Evolutionary conservation across 37 sponge, comb jelly and placozoan species (phyloP), one percentile per base, ranked within the genome.

Genomic region (Spongia lamella): DNA sequence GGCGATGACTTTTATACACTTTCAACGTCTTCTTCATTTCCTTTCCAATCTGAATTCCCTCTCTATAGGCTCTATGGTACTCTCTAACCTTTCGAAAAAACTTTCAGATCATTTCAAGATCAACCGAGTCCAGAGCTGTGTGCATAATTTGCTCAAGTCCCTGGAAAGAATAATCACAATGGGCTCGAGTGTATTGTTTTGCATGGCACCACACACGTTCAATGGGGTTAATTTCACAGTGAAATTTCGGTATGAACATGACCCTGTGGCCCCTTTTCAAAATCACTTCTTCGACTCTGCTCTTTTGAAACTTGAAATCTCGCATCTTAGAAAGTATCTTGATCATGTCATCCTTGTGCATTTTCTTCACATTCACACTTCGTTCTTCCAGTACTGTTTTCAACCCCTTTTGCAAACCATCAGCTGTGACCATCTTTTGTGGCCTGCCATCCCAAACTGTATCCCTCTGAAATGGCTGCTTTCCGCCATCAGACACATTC

Each of bases 81-180:
- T 71, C 73, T 22, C 73, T 52, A 52, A 19, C 17, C 32, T 71
- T 71, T 24, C 73, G 39, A n/a, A 56, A 65, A 58, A 30, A 71
- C 30, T 71, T 71, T n/a, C 73, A 32, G 20, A 71, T 71, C 11
- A 21, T 56, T 20, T 71, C 73, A 20, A 71, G 32, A 24, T 26
- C 22, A 11, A 67, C 70, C 13, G 70, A 36, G 25, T 67, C 70
- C 54, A 67, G 52, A 29, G 70, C 70, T 9, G 70, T 34, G 26
- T 29, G 22, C 17, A 60, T 9, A 47, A 51, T 37, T 67, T 36
- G 13, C 14, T 51, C 50, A 9, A 67, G 52, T 29, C 70, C 70
- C 13, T 9, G 16, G 31, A 67, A 51, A 13, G 52, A 30, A 16
- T 67, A 67, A 47, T 67, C 51, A 47, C 62, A 60, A 16, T 60